A percentile compares a stretch with the other conserved stretches of the same genome.
Conservation (phyloP, 2,113 vertebrate species). For the Syngnathus typhle region DNA sequence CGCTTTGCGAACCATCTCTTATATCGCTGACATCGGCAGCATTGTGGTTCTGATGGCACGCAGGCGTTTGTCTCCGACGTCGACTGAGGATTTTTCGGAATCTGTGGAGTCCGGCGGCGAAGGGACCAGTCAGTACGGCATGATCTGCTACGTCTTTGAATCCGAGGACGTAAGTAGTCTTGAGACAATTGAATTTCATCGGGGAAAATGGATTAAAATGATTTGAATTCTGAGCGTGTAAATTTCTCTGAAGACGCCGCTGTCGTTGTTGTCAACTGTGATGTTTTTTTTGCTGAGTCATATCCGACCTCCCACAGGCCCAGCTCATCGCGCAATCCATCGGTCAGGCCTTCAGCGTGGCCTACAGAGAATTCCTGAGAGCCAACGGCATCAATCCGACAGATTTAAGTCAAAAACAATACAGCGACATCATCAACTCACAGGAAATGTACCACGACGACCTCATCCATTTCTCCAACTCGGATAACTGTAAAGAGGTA, state of each 20-base stretch:
- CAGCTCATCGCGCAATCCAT: constrained; percentile 99
- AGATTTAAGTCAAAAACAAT: constrained; percentile 98
- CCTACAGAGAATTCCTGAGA: constrained; percentile 95
- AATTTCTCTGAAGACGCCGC: neutral
- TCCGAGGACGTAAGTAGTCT: constrained; percentile 88
- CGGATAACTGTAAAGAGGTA: constrained; percentile 98
- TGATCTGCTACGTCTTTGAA: constrained; percentile 98
- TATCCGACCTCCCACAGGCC: constrained; percentile 70
- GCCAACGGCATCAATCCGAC: constrained; percentile 98
- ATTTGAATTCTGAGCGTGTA: too few relatives aligned
- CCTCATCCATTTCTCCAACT: constrained; percentile 98
- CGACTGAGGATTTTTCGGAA: constrained; percentile 88
- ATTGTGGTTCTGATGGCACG: constrained; percentile 96
- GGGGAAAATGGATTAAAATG: neutral
- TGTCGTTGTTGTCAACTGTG: constrained; percentile 22
- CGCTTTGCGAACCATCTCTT: constrained; percentile 93
- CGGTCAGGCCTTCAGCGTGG: constrained; percentile 97
- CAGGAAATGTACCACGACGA: constrained; percentile 99
- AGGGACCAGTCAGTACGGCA: constrained; percentile 88
- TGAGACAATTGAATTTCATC: neutral
- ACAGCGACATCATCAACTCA: constrained; percentile 97
- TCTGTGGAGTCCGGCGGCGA: constrained; percentile 79
- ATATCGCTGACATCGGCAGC: constrained; percentile 93
- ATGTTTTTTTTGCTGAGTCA: constrained; percentile 42
- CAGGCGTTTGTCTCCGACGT: constrained; percentile 82